A percentile compares a stretch with the other conserved stretches of the same genome.
Conservation (phyloP, 2,888 invertebrate species). For the Ariolimax columbianus region DNA sequence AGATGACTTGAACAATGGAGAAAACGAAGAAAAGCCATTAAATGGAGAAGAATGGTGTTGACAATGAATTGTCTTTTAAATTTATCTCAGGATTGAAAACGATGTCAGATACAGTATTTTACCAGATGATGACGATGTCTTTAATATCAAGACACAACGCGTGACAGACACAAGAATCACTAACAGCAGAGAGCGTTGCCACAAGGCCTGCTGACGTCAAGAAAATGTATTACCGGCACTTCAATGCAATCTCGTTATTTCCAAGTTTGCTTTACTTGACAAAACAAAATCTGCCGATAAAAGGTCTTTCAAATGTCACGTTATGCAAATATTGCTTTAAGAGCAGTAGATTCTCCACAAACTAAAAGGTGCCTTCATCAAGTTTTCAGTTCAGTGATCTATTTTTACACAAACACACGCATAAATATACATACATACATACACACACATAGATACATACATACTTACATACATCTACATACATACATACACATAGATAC, state of each 20-base stretch:
- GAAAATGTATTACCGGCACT: slow-evolving; percentile 4
- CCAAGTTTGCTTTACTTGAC: background rate
- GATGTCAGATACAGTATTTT: too few relatives aligned
- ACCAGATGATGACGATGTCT: background rate
- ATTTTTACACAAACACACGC: background rate
- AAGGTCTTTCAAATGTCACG: background rate
- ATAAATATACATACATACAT: background rate
- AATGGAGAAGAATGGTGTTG: too few relatives aligned
- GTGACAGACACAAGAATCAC: background rate
- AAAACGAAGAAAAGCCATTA: too few relatives aligned
- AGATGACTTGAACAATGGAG: too few relatives aligned
- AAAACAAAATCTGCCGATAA: background rate
- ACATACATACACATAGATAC: too few relatives aligned
- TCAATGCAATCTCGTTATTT: background rate
- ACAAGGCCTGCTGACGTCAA: background rate
- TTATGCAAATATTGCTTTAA: background rate
- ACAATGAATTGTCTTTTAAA: too few relatives aligned
- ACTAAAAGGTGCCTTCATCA: background rate
- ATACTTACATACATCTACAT: background rate
- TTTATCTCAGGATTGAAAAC: too few relatives aligned
- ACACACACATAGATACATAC: background rate
- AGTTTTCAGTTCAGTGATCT: background rate
- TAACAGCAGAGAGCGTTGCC: background rate
- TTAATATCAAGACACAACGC: background rate
- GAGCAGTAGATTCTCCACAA: background rate